Evolutionary conservation across 2,888 invertebrate species (phyloP).

Genomic region (Ectemnius continuus): DNA sequence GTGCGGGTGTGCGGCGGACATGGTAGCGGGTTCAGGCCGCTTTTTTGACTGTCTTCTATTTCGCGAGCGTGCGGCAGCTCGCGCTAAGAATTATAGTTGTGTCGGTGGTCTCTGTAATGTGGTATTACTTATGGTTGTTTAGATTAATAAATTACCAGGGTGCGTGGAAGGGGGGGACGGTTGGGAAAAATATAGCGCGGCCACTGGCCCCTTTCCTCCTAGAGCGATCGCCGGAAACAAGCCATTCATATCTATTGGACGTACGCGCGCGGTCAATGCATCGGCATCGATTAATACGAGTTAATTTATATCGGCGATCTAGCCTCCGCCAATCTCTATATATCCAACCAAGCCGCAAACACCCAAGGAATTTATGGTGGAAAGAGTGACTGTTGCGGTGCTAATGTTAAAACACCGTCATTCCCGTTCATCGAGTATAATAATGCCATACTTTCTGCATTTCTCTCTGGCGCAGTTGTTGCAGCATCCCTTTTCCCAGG

Average conservation of each 20-base stretch:
- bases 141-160: conserved; percentile 41
- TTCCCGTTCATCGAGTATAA: conserved; percentile 19
- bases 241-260: conserved; percentile 36
- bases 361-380: not conserved
- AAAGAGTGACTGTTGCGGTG: conserved; percentile 30
- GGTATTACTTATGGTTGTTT: conserved; percentile 41
- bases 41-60: conserved; percentile 30
- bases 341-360: conserved; percentile 17
- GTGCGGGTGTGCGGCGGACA: too few relatives aligned
- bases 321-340: conserved; percentile 8
- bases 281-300: conserved; percentile 46
- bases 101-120: not conserved
- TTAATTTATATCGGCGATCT: conserved; percentile 32
- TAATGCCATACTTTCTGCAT: too few relatives aligned
- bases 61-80: not conserved
- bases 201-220: conserved; percentile 17
- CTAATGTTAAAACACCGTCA: conserved; percentile 12
- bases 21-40: not conserved
- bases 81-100: conserved; percentile 1
- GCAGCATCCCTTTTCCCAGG: not conserved
- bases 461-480: not conserved
- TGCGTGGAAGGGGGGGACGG: too few relatives aligned
- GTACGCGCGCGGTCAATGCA: conserved; percentile 24
- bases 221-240: conserved; percentile 36
- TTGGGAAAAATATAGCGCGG: conserved; percentile 10